phyloP scores from a whole-genome alignment of 2,113 vertebrate genomes.

The Baryphthengus martii region DNA sequence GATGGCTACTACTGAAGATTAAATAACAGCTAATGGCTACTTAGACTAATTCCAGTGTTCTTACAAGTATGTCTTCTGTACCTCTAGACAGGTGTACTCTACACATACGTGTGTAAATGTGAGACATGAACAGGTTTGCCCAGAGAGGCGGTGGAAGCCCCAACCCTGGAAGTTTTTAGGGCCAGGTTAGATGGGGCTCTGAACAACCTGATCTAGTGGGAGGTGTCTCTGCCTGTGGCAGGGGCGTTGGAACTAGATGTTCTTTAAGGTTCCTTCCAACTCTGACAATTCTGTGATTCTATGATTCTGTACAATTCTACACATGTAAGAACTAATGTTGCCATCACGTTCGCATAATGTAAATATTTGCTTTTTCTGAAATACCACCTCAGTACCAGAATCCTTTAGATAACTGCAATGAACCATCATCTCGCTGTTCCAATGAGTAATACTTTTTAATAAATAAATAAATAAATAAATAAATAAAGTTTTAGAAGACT shows the following conservation, averaged over 20 bases:
- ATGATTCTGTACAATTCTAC: not conserved
- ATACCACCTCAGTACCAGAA: not conserved
- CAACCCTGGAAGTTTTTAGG: no score
- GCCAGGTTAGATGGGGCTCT: no score
- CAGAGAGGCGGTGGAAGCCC: no score
- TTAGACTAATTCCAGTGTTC: slow-evolving; percentile 41
- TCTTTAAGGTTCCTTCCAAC: no score
- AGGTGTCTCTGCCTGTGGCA: no score
- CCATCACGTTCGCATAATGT: not conserved
- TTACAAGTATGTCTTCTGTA: slow-evolving; percentile 9
- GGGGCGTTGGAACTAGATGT: no score
- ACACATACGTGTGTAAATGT: not conserved
- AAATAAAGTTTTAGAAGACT: not conserved
- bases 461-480: slow-evolving; percentile 10
- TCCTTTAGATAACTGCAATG: slow-evolving; percentile 12
- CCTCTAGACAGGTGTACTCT: not conserved
- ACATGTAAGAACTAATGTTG: not conserved
- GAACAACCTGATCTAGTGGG: no score
- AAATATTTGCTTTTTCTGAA: slow-evolving; percentile 25
- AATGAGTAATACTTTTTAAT: slow-evolving; percentile 16
- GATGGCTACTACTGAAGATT: slow-evolving; percentile 31
- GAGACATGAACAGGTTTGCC: no score
- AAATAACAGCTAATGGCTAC: slow-evolving; percentile 37
- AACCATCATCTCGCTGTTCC: not conserved
- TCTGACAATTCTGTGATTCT: no score